phyloP scores from a whole-genome alignment of 2,888 invertebrate genomes.

The Ctenicera cuprea region DNA sequence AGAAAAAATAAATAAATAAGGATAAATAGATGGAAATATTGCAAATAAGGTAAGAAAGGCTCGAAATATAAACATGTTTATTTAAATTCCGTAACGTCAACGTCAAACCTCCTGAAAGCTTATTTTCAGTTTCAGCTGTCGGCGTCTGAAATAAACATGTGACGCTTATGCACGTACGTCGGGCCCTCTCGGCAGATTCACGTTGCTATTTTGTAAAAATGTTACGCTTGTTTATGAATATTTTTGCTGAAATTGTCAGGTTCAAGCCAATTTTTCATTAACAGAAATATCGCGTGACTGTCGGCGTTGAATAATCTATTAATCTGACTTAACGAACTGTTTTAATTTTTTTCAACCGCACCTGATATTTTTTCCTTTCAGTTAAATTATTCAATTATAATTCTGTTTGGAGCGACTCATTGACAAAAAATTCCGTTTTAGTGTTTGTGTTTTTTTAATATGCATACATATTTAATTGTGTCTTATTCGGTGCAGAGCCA shows the following conservation, averaged over 20 bases:
- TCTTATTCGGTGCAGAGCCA: neutral
- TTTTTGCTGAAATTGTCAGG: neutral
- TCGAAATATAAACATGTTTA: slow-evolving; percentile 40
- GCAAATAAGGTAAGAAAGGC: slow-evolving; percentile 5
- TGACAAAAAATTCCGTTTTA: no score
- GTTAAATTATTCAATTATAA: no score
- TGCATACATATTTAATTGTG: neutral
- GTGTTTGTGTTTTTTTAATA: no score
- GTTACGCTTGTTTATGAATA: neutral
- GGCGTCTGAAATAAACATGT: slow-evolving; percentile 42
- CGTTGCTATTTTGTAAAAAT: slow-evolving; percentile 9
- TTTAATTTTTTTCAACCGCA: neutral
- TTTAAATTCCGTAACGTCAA: slow-evolving; percentile 40
- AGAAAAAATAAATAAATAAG: neutral
- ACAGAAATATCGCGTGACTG: neutral
- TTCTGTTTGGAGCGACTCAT: no score
- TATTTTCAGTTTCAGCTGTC: slow-evolving; percentile 48
- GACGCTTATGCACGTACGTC: slow-evolving; percentile 27
- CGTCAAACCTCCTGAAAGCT: slow-evolving; percentile 42
- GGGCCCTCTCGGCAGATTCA: slow-evolving; percentile 10
- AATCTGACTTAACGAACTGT: neutral
- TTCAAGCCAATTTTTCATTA: neutral
- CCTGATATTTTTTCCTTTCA: no score
- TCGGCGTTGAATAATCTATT: neutral
- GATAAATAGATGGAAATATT: neutral